Evolutionary conservation across 2,888 invertebrate genomes (phyloP).

Genomic region (Lymantria monacha): DNA sequence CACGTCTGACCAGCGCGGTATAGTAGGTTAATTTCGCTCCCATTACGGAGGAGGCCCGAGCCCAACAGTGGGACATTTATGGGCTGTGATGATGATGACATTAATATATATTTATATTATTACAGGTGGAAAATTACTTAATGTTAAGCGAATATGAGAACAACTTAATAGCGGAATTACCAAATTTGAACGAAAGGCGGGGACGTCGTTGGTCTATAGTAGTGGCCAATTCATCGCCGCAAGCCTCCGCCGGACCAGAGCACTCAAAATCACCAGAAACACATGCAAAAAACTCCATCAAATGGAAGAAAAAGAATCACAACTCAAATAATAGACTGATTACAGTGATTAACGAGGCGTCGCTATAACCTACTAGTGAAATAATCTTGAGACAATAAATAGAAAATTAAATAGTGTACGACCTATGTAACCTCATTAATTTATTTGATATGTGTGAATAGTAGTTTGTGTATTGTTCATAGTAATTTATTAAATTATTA

Average conservation of each 20-base stretch:
- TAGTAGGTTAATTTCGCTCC: no score
- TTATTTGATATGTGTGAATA: slow-evolving; percentile 80
- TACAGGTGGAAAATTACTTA: slow-evolving; percentile 90
- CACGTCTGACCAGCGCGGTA: no score
- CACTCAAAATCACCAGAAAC: slow-evolving; percentile 62
- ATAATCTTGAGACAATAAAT: slow-evolving; percentile 69
- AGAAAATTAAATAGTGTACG: slow-evolving; percentile 58
- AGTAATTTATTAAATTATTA: slow-evolving; percentile 80
- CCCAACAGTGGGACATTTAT: no score
- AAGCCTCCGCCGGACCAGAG: slow-evolving; percentile 48
- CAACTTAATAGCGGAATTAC: slow-evolving; percentile 90
- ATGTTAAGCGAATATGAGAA: slow-evolving; percentile 94
- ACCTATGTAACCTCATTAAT: slow-evolving; percentile 81
- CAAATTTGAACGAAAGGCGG: slow-evolving; percentile 87
- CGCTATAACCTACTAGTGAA: slow-evolving; percentile 75
- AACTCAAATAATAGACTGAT: slow-evolving; percentile 85
- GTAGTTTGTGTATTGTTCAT: slow-evolving; percentile 73
- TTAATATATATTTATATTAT: slow-evolving; percentile 16
- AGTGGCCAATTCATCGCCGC: slow-evolving; percentile 63
- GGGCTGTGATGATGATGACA: no score
- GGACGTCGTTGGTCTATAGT: slow-evolving; percentile 88
- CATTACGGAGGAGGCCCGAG: no score
- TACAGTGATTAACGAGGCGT: slow-evolving; percentile 90
- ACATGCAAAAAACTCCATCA: slow-evolving; percentile 61
- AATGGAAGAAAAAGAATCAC: slow-evolving; percentile 78